Evolutionary conservation across 2,888 invertebrate genomes (phyloP).

Genomic region (Cantharis flavilabris): DNA sequence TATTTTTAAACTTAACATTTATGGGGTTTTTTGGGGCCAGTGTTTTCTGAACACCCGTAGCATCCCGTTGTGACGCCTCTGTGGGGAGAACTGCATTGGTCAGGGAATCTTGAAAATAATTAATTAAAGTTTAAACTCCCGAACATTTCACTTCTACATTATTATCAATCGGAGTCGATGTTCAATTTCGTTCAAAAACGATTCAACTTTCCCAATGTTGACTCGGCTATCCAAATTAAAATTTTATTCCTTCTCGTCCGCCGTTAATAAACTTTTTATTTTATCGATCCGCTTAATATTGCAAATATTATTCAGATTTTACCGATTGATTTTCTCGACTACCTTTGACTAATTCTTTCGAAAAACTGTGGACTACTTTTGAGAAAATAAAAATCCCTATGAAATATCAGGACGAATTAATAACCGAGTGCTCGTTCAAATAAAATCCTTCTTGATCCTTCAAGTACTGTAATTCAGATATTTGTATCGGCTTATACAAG

Average conservation of each 20-base stretch:
- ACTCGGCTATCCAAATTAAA: not conserved
- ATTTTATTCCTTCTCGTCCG: not conserved
- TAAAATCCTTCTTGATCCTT: too few species aligned
- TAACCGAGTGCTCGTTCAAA: not conserved
- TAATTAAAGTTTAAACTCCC: not conserved
- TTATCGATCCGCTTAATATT: not conserved
- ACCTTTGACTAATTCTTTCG: not conserved
- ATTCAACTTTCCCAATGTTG: not conserved
- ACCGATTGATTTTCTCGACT: not conserved
- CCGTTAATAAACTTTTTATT: not conserved
- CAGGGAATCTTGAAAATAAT: not conserved
- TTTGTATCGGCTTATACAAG: not conserved
- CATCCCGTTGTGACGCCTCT: too few species aligned
- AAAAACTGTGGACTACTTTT: not conserved
- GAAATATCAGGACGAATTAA: not conserved
- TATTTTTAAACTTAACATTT: too few species aligned
- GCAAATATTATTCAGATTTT: not conserved
- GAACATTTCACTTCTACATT: not conserved
- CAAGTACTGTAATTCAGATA: not conserved
- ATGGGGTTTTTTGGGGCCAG: too few species aligned
- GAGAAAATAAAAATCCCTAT: not conserved
- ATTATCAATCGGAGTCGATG: not conserved
- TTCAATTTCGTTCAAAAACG: not conserved
- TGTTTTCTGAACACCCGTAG: too few species aligned
- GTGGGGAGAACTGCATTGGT: not conserved